These are phyloP conservation scores for Agriopis leucophaearia DNA, from an alignment of 2,888 invertebrate genomes.

Conservation along the genomic window DNA sequence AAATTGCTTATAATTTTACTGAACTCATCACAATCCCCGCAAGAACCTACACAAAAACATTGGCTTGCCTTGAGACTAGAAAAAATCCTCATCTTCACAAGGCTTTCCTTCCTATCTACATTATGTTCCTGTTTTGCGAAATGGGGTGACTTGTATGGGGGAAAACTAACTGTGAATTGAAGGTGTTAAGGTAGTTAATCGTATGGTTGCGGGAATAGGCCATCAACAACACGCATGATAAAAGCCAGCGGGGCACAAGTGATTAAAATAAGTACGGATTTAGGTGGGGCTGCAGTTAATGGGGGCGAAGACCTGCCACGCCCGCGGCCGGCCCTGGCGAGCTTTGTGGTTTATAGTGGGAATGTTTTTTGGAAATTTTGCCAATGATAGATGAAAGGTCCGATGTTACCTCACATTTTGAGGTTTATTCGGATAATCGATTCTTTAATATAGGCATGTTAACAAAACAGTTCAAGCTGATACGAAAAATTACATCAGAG, in stretches of 20 bases:
- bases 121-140: conserved; percentile 61
- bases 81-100: conserved; percentile 55
- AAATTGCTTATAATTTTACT: conserved; percentile 35
- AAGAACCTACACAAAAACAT: conserved; percentile 49
- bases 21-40: conserved; percentile 31
- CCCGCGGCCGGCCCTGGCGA: conserved; percentile 56
- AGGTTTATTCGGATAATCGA: not conserved
- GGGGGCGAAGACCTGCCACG: conserved; percentile 61
- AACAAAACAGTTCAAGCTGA: no score
- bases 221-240: conserved; percentile 76
- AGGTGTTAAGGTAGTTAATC: conserved; percentile 53
- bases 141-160: conserved; percentile 40
- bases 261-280: conserved; percentile 84
- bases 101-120: conserved; percentile 60
- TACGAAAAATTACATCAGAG: no score
- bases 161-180: conserved; percentile 49
- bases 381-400: conserved; percentile 37
- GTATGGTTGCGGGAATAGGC: conserved; percentile 47
- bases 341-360: conserved; percentile 49
- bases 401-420: not conserved
- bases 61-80: conserved; percentile 51
- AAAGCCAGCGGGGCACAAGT: conserved; percentile 75
- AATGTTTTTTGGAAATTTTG: conserved; percentile 48
- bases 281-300: conserved; percentile 74
- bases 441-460: not conserved